Evolutionary conservation across 1,140 invertebrate species (phyloP).

Genomic region (Pteromalus puparum): DNA sequence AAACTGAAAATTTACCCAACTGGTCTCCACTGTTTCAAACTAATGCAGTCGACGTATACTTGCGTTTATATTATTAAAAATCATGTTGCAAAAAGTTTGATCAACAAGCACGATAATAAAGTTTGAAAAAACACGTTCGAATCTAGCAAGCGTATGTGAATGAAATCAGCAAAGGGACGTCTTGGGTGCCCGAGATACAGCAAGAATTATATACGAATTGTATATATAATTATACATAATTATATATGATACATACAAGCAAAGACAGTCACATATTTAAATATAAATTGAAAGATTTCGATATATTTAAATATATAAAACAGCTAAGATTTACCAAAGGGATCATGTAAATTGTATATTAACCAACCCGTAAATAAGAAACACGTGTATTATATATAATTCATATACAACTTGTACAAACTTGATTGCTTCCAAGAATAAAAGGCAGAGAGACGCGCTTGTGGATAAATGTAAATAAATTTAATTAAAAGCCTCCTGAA

Average conservation of each 20-base stretch:
- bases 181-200: slow-evolving; percentile 7
- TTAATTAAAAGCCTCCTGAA: slow-evolving; percentile 65
- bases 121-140: slow-evolving; percentile 15
- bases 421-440: not conserved
- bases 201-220: slow-evolving; percentile 41
- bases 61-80: slow-evolving; percentile 19
- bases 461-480: slow-evolving; percentile 30
- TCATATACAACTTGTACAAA: slow-evolving; percentile 41
- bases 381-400: slow-evolving; percentile 27
- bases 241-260: slow-evolving; percentile 54
- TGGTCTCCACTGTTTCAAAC: slow-evolving; percentile 12
- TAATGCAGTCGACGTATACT: slow-evolving; percentile 1
- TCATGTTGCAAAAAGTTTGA: slow-evolving; percentile 4
- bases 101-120: slow-evolving; percentile 28
- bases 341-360: not conserved
- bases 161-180: slow-evolving; percentile 20
- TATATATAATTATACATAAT: slow-evolving; percentile 45
- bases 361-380: not conserved
- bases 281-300: not conserved
- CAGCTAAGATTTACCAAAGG: not conserved
- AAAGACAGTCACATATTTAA: slow-evolving; percentile 25
- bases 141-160: slow-evolving; percentile 2
- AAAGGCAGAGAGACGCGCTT: slow-evolving; percentile 27
- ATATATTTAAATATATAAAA: not conserved
- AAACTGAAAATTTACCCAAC: slow-evolving; percentile 12